Percentiles rank a stretch among this genome's conserved stretches.
Evolutionary conservation across 2,113 vertebrate genomes (phyloP).

Genomic region (Cygnus buccinator): DNA sequence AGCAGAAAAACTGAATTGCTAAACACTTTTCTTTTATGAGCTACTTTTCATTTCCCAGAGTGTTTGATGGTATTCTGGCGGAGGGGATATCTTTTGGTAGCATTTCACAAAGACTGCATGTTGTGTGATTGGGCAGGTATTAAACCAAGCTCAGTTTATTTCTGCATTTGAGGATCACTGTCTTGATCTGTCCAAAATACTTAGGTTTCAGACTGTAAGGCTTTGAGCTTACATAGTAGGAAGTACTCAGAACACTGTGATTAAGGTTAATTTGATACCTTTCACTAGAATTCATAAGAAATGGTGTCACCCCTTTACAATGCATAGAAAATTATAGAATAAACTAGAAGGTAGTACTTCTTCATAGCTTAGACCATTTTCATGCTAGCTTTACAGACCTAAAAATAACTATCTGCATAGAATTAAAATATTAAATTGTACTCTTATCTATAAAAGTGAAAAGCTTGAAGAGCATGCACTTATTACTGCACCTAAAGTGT

Average conservation of each 20-base stretch:
- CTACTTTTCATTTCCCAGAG: not conserved
- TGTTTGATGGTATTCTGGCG: not conserved
- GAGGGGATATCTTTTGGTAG: not conserved
- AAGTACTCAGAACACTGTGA: not conserved
- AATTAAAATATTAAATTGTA: not conserved
- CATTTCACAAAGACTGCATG: not conserved
- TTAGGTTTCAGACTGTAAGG: not conserved
- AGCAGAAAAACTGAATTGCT: not conserved
- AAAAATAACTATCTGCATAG: not conserved
- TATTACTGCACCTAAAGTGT: not conserved
- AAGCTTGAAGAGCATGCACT: not conserved
- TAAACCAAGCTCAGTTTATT: not conserved
- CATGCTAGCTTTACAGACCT: not conserved
- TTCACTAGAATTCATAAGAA: not conserved
- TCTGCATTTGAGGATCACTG: not conserved
- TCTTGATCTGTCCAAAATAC: not conserved
- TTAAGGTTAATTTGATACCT: not conserved
- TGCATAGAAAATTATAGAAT: not conserved
- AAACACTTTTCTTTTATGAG: not conserved
- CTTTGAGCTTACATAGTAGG: not conserved
- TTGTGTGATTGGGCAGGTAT: not conserved
- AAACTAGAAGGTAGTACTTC: not conserved
- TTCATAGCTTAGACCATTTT: not conserved
- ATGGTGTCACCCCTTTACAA: not conserved
- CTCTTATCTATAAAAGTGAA: not conserved